phyloP scores from a whole-genome alignment of 1,140 invertebrate genomes.

The Dryas iulia region DNA sequence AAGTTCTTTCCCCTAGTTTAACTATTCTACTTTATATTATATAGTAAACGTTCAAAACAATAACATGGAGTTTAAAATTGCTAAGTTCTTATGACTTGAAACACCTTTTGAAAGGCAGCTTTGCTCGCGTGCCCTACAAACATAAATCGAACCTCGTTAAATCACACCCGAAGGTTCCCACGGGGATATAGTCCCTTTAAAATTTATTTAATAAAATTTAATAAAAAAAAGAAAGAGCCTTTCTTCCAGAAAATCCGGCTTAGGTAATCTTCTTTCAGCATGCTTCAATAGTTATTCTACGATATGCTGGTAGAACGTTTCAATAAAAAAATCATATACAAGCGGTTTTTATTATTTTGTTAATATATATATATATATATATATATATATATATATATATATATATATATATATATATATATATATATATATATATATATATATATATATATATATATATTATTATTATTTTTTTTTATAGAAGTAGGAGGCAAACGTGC shows the following conservation, averaged over 20 bases:
- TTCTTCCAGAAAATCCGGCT: conserved; percentile 15
- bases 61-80: no score
- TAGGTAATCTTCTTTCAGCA: conserved; percentile 10
- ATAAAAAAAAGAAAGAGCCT: conserved; percentile 11
- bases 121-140: conserved; percentile 46
- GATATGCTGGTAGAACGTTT: neutral
- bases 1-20: no score
- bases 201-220: conserved; percentile 35
- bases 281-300: neutral
- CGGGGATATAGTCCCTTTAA: conserved; percentile 46
- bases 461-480: no score
- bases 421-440: no score
- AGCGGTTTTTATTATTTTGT: neutral
- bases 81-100: conserved; percentile 10
- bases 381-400: neutral
- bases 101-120: conserved; percentile 27
- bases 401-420: no score
- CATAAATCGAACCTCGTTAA: conserved; percentile 66
- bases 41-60: no score
- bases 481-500: no score
- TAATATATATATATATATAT: neutral
- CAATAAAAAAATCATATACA: no score
- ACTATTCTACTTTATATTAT: no score
- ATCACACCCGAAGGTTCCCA: conserved; percentile 57
- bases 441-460: no score